phyloP scores from a whole-genome alignment of 2,888 invertebrate species.

The Ariolimax columbianus region DNA sequence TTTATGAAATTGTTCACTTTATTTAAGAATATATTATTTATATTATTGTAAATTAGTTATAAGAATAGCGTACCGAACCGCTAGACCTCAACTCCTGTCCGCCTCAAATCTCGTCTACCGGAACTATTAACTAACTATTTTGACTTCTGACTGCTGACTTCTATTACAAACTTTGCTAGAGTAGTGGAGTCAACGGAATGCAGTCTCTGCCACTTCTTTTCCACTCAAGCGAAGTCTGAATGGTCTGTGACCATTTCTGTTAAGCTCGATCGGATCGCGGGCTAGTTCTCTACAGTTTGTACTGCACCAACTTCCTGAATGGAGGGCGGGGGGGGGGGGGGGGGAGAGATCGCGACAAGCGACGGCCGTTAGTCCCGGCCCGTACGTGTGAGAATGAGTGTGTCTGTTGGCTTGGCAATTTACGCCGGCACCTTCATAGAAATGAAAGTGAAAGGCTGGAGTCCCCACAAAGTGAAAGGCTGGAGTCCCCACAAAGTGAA shows the following conservation, averaged over 20 bases:
- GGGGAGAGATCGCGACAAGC: conserved; percentile 2
- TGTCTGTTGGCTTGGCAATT: background rate
- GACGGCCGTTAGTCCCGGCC: conserved; percentile 4
- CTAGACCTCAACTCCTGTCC: background rate
- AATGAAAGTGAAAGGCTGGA: too few relatives aligned
- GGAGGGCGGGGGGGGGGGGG: too few relatives aligned
- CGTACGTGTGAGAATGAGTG: background rate
- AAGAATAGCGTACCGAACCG: background rate
- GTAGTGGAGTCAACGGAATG: background rate
- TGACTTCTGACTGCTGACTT: conserved; percentile 1
- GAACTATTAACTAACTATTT: too few relatives aligned
- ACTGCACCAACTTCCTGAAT: background rate
- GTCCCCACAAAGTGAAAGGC: too few relatives aligned
- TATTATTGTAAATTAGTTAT: background rate
- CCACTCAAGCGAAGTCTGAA: background rate
- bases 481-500: too few relatives aligned
- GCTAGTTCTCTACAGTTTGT: background rate
- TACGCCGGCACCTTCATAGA: background rate
- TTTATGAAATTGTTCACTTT: background rate
- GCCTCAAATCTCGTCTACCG: background rate
- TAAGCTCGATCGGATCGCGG: background rate
- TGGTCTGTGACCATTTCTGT: background rate
- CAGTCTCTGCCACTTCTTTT: background rate
- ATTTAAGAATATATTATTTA: background rate
- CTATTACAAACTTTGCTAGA: background rate